These are phyloP conservation scores for Campoplex capitator DNA, from an alignment of 2,888 invertebrate genomes.

Conservation along the genomic window DNA sequence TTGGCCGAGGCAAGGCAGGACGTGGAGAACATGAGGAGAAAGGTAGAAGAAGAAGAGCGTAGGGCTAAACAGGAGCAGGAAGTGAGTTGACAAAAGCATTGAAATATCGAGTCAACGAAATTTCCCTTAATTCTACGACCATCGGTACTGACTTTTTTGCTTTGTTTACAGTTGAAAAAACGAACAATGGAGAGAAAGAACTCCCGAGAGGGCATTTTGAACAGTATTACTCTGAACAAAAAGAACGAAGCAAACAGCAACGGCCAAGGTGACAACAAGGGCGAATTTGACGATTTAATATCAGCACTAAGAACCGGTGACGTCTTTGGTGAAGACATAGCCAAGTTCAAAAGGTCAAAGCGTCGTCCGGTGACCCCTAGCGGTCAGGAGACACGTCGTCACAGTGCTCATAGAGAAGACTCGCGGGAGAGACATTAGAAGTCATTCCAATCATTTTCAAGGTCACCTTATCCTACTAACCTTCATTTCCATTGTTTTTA, in stretches of 20 bases:
- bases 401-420: conserved; percentile 88
- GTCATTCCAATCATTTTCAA: conserved; percentile 48
- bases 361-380: conserved; percentile 87
- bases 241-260: conserved; percentile 88
- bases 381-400: conserved; percentile 87
- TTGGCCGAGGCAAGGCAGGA: conserved; percentile 94
- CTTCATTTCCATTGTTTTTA: conserved; percentile 39
- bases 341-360: conserved; percentile 93
- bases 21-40: conserved; percentile 93
- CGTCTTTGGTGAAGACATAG: conserved; percentile 97
- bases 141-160: not conserved
- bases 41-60: conserved; percentile 96
- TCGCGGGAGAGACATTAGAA: conserved; percentile 87
- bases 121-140: not conserved
- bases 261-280: conserved; percentile 88
- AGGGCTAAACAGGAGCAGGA: conserved; percentile 95
- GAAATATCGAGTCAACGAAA: not conserved
- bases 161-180: conserved; percentile 89
- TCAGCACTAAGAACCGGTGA: conserved; percentile 97
- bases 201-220: conserved; percentile 90
- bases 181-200: conserved; percentile 95
- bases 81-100: conserved; percentile 82
- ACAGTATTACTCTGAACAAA: conserved; percentile 90
- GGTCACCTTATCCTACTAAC: conserved; percentile 6
- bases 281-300: conserved; percentile 98